These are phyloP conservation scores for Hestina assimilis DNA, from an alignment of 1,140 invertebrate genomes.

Conservation along the genomic window DNA sequence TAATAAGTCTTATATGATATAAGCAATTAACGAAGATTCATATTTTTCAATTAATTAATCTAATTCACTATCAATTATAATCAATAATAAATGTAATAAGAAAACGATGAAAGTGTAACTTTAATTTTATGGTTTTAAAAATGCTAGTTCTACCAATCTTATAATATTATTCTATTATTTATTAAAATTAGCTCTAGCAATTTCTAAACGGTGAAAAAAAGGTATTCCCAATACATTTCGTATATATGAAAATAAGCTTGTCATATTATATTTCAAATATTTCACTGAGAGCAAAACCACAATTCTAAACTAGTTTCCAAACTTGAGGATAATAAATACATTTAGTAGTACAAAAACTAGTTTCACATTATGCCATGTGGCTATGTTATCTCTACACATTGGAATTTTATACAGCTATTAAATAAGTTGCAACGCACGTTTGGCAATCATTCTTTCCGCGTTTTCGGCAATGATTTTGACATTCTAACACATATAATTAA, in stretches of 20 bases:
- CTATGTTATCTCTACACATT: constrained; percentile 23
- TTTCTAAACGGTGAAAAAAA: too few relatives aligned
- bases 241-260: too few relatives aligned
- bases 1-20: not conserved
- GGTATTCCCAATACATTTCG: too few relatives aligned
- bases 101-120: too few relatives aligned
- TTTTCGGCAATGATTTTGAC: constrained; percentile 30
- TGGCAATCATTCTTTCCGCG: constrained; percentile 29
- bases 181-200: too few relatives aligned
- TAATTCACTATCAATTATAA: not conserved
- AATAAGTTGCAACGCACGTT: constrained; percentile 28
- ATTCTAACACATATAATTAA: constrained; percentile 24
- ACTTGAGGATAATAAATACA: not conserved
- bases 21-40: too few relatives aligned
- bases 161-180: too few relatives aligned
- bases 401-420: constrained; percentile 30
- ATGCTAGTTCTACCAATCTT: too few relatives aligned
- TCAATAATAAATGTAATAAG: too few relatives aligned
- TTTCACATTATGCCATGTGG: constrained; percentile 20
- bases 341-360: constrained; percentile 16
- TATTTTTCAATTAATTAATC: not conserved
- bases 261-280: not conserved
- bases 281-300: not conserved
- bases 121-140: too few relatives aligned
- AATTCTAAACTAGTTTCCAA: not conserved